Conservation (phyloP, 2,113 vertebrate species). For the Echinops telfairi region DNA sequence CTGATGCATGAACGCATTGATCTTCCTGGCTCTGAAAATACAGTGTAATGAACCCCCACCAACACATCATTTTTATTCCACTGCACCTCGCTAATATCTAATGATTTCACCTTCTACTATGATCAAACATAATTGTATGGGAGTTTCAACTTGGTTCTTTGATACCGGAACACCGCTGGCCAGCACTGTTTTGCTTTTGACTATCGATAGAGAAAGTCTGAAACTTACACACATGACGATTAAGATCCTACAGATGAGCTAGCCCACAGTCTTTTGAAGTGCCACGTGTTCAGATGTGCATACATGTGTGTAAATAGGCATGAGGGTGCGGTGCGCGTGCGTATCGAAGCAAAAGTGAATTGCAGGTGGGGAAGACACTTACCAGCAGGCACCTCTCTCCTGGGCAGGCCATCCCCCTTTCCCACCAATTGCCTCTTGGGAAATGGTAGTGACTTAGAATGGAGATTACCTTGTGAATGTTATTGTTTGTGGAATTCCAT, state of each 20-base stretch:
- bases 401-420: not conserved
- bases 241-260: slow-evolving; percentile 62
- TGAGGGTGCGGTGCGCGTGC: not conserved
- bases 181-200: slow-evolving; percentile 84
- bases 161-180: slow-evolving; percentile 80
- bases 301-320: not conserved
- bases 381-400: not conserved
- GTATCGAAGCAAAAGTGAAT: slow-evolving; percentile 19
- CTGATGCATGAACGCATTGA: slow-evolving; percentile 91
- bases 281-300: not conserved
- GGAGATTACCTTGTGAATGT: slow-evolving; percentile 63
- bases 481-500: slow-evolving; percentile 45
- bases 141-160: slow-evolving; percentile 90
- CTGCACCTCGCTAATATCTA: slow-evolving; percentile 91
- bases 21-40: slow-evolving; percentile 90
- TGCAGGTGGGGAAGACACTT: not conserved
- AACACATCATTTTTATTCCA: slow-evolving; percentile 91
- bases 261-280: not conserved
- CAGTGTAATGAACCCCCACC: slow-evolving; percentile 91
- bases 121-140: slow-evolving; percentile 91
- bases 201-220: slow-evolving; percentile 84
- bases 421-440: slow-evolving; percentile 2
- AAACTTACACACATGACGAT: slow-evolving; percentile 77
- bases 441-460: slow-evolving; percentile 44
- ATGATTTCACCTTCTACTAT: slow-evolving; percentile 90